A percentile compares a stretch with the other conserved stretches of the same genome.
These are phyloP conservation scores for Trichogramma evanescens DNA, from an alignment of 2,888 invertebrate species.

Conservation along the genomic window DNA sequence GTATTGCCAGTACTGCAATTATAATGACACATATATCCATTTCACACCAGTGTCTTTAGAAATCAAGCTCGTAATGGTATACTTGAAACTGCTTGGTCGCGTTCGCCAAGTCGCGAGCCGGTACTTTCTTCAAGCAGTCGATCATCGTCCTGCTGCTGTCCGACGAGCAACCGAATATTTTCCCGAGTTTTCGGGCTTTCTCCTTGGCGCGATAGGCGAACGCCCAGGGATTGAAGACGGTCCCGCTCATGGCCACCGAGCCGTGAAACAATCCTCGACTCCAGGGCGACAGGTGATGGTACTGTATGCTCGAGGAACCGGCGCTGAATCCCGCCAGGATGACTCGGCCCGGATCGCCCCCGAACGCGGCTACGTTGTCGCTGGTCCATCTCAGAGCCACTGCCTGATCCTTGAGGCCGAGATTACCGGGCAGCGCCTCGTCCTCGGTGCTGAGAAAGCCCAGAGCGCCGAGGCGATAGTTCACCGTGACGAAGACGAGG, in stretches of 20 bases:
- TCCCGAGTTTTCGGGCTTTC: background rate
- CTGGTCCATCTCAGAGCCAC: background rate
- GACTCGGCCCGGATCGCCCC: background rate
- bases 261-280: slow-evolving; percentile 1
- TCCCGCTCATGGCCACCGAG: slow-evolving; percentile 4
- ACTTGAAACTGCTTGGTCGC: slow-evolving; percentile 5
- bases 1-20: slow-evolving; percentile 1
- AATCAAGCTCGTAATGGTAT: background rate
- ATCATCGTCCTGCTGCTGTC: background rate
- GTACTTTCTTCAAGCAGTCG: slow-evolving; percentile 3
- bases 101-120: background rate
- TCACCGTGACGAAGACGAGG: slow-evolving; percentile 3
- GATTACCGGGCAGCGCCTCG: background rate
- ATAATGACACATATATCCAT: no score
- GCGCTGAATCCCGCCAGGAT: slow-evolving; percentile 3
- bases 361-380: background rate
- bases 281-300: slow-evolving; percentile 4
- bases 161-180: background rate
- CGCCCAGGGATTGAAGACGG: slow-evolving; percentile 4
- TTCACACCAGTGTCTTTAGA: no score
- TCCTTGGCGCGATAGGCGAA: background rate
- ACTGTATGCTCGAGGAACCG: slow-evolving; percentile 5
- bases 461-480: slow-evolving; percentile 2
- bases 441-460: slow-evolving; percentile 8
- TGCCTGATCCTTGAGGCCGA: slow-evolving; percentile 10